These are phyloP conservation scores for Caenorhabditis panamensis DNA, from an alignment of 2,888 invertebrate genomes.

Conservation along the genomic window DNA sequence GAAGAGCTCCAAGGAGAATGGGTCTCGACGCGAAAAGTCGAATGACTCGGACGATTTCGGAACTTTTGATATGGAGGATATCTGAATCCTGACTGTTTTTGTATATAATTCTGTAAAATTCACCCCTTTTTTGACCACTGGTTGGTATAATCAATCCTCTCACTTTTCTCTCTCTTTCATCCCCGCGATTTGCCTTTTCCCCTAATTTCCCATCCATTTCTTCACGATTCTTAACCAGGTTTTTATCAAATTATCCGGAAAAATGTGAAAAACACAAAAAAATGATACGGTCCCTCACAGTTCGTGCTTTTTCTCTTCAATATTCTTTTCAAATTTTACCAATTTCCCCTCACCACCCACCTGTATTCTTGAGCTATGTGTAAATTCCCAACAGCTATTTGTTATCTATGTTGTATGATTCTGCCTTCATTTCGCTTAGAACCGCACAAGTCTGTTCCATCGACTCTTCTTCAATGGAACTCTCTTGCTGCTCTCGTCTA, in stretches of 20 bases:
- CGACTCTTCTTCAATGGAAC: background rate
- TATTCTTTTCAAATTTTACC: background rate
- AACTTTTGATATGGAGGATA: slow-evolving; percentile 51
- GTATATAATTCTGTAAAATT: slow-evolving; percentile 23
- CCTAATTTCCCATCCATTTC: no score
- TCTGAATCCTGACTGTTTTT: slow-evolving; percentile 2
- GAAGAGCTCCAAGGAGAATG: background rate
- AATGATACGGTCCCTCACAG: slow-evolving; percentile 34
- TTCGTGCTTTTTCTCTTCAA: slow-evolving; percentile 2
- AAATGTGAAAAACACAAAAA: slow-evolving; percentile 26
- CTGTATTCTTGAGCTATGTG: slow-evolving; percentile 14
- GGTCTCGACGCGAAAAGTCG: slow-evolving; percentile 24
- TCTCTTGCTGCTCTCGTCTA: background rate
- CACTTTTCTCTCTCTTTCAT: slow-evolving; percentile 28
- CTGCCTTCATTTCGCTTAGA: background rate
- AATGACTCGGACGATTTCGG: slow-evolving; percentile 39
- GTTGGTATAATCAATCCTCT: slow-evolving; percentile 42
- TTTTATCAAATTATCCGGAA: slow-evolving; percentile 7
- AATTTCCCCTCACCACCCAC: background rate
- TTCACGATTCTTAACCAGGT: slow-evolving; percentile 22
- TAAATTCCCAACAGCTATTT: background rate
- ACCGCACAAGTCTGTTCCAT: background rate
- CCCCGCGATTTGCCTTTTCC: slow-evolving; percentile 36
- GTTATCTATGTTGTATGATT: background rate
- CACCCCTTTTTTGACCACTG: slow-evolving; percentile 38